Base-by-base conservation (phyloP, 2,797 vertebrate genomes). In the Pampus argenteus region DNA sequence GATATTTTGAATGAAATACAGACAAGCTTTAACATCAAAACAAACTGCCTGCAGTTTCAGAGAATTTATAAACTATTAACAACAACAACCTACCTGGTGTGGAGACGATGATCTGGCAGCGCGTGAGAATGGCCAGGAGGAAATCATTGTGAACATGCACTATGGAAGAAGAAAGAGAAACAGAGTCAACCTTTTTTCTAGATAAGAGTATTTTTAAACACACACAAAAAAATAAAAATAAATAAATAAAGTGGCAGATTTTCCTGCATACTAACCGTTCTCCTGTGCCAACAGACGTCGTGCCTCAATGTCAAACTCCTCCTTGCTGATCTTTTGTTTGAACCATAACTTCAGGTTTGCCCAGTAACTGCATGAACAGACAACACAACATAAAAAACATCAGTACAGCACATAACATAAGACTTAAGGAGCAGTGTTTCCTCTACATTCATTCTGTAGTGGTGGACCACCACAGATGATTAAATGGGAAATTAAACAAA, bases 291-390 rank as follows among this genome's bases (percentile, higher is more conserved):
- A 91, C 9, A 99, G 96, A 25, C 98, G 94, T 0, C 98, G 96
- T 0, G 98, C 98, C 84, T 99, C 98, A 17, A 96, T 34, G 82
- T 99, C 98, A 88, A 99, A 99, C 88, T 99, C 98, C 74, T 99
- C 98, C 71, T 99, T 99, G 74, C 97, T 99, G 87, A 99, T 99
- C 89, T 99, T 99, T 69, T 99, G 98, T 85, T 99, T 99, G 89
- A 99, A 99, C 98, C 98, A 99, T 0, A 99, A 90, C 81, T 99
- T 99, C 67, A 99, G 66, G 87, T 99, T 99, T 25, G 98, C 97
- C 98, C 98, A 99, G 78, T 99, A 99, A 84, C 98, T 99, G 63
- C n/a, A 66, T 49, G 15, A 8, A 75, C 1, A 61, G 4, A 51
- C 8, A 54, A 50, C 11, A 63, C n/a, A 8, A 71, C 28, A 42